Evolutionary conservation across 2,888 invertebrate species (phyloP), one percentile per base, ranked within the genome.

Genomic region (Hirtodrosophila cameraria): DNA sequence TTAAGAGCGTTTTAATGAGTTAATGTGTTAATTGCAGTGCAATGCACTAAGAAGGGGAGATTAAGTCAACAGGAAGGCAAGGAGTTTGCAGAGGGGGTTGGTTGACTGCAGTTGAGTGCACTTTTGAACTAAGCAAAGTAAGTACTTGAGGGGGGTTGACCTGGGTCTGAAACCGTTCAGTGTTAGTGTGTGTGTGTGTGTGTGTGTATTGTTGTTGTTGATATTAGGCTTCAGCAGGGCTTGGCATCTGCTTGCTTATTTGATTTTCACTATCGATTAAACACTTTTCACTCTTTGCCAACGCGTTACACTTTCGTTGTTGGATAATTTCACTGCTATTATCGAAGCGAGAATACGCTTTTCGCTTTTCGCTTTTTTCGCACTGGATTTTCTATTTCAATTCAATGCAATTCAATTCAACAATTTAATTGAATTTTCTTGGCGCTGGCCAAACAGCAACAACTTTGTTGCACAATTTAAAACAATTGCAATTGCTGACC

Each of bases 241-340:
- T 23, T 64, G 53, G 53, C 52, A 63, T 41, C 50, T 23, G 57
- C 31, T 58, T 53, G 62, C 64, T 67, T 62, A 63, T 64, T 73
- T 66, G 65, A 68, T 70, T 73, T 78, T 73, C 65, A 69, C 81
- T 81, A 84, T 81, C 82, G 85, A 81, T 81, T 84, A 72, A 84
- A 84, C 75, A 79, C 72, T 76, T 85, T 75, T 54, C 68, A 70
- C 61, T n/a, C n/a, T n/a, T 60, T 53, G 52, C 43, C 57, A 45
- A 42, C 36, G 41, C 59, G 49, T 62, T 49, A 46, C 78, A 63
- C 68, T 59, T 69, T 58, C 55, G 61, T 41, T 72, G 60, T 61
- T 69, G 63, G 54, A 60, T 75, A 62, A 66, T 73, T 79, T 36
- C 54, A 48, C 61, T 52, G 49, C 35, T 46, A 50, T 66, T 66